Evolutionary conservation across 2,113 vertebrate genomes (phyloP), one percentile per base, ranked within the genome.

Genomic region (Microcebus tavaratra): DNA sequence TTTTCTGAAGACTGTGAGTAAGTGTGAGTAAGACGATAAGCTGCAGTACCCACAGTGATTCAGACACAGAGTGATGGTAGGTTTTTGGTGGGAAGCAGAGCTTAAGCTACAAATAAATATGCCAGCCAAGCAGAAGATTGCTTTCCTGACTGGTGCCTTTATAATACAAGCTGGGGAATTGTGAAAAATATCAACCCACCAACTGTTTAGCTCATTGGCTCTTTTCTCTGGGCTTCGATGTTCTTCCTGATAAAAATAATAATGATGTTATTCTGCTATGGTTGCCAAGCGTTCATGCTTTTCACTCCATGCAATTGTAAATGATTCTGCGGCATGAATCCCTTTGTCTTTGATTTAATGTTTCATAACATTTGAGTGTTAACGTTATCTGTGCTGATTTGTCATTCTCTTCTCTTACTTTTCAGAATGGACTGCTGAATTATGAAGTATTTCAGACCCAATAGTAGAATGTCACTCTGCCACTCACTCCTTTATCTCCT

Each of bases 361-460:
- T 97, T 97, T 96, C 25, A 68, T 59, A 94, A 73, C 79, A 68
- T 88, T 75, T 53, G 91, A 39, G 80, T n/a, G 9, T 91, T 96
- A 15, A 15, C 21, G 12, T 94, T 92, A 23, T 73, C 59, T 55
- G 61, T 96, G 87, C 95, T 98, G 93, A 98, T 95, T 45, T 92
- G 42, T 86, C 1, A 0, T 83, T 97, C 50, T 97, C 83, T 76
- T 95, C 65, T 97, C 89, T 97, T 88, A 50, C 82, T 97, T 98
- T 98, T 95, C 98, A 98, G 98, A 98, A 98, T 99, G 99, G 98
- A 98, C 97, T 98, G 97, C 98, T 99, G 98, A 99, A 99, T 98
- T 99, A 98, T 99, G 98, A 99, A 98, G 98, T 97, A 97, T 94
- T 97, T 97, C 98, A 98, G 98, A 98, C 97, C 97, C 98, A 97